Conservation (phyloP, 2,797 vertebrate genomes). For the Leptoclinus maculatus region DNA sequence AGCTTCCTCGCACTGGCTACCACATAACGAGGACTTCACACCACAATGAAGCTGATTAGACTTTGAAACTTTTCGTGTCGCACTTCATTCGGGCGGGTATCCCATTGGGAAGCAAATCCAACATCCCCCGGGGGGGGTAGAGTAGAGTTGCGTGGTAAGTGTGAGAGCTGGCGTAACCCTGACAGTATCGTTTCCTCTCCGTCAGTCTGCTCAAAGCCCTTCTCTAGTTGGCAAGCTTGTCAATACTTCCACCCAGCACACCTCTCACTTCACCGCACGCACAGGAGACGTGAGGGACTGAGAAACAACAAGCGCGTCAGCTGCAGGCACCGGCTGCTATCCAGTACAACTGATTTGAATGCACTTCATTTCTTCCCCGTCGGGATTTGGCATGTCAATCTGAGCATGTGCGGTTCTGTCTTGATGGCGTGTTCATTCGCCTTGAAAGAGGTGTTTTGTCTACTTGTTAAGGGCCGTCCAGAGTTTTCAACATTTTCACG, state of each 20-base stretch:
- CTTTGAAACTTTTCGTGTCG: slow-evolving; percentile 54
- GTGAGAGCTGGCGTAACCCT: slow-evolving; percentile 65
- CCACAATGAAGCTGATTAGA: slow-evolving; percentile 33
- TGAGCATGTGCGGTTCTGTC: slow-evolving; percentile 57
- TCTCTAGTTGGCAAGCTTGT: slow-evolving; percentile 69
- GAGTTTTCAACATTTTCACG: too few species aligned
- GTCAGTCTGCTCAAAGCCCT: slow-evolving; percentile 65
- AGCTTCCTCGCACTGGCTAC: slow-evolving; percentile 19
- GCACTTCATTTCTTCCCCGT: slow-evolving; percentile 64
- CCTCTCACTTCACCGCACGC: slow-evolving; percentile 60
- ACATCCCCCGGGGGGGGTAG: slow-evolving; percentile 19
- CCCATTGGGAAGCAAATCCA: slow-evolving; percentile 60
- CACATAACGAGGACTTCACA: slow-evolving; percentile 20
- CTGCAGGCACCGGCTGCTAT: slow-evolving; percentile 76
- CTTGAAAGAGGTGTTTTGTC: slow-evolving; percentile 65
- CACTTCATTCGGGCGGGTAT: slow-evolving; percentile 28
- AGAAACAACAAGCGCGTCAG: slow-evolving; percentile 68
- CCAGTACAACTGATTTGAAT: slow-evolving; percentile 72
- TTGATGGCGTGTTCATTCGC: slow-evolving; percentile 60
- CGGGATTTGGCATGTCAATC: slow-evolving; percentile 63
- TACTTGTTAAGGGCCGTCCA: too few species aligned
- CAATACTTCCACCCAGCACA: slow-evolving; percentile 66
- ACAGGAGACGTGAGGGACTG: slow-evolving; percentile 51
- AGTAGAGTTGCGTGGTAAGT: slow-evolving; percentile 51
- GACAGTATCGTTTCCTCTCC: slow-evolving; percentile 69